Percentiles rank a stretch among this genome's conserved stretches.
Conservation (phyloP, 2,888 invertebrate genomes). For the Fragum whitleyi region DNA sequence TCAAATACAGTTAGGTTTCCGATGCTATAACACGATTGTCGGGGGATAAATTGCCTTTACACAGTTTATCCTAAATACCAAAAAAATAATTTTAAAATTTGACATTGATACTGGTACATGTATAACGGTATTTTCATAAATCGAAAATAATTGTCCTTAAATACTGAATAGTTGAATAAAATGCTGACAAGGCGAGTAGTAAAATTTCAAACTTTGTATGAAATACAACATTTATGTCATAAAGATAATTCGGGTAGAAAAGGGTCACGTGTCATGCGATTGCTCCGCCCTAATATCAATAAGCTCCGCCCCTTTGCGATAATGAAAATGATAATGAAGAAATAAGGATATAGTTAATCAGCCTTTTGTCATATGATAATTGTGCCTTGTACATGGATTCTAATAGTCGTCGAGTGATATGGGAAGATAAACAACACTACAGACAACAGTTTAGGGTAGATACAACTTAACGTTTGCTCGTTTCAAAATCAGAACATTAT, state of each 20-base stretch:
- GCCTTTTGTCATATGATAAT: slow-evolving; percentile 51
- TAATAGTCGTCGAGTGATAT: slow-evolving; percentile 19
- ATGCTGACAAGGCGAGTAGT: no score
- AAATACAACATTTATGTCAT: neutral
- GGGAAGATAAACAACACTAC: slow-evolving; percentile 15
- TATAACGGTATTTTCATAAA: no score
- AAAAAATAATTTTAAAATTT: no score
- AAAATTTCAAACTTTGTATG: neutral
- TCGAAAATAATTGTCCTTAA: no score
- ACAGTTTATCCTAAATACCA: no score
- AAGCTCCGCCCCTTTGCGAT: neutral
- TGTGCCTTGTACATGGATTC: slow-evolving; percentile 21
- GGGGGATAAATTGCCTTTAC: no score
- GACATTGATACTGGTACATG: no score
- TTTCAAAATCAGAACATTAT: neutral
- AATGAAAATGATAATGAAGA: slow-evolving; percentile 29
- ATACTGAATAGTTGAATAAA: no score
- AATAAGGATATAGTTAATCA: slow-evolving; percentile 47
- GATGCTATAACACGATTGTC: no score
- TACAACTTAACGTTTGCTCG: neutral
- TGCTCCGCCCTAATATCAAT: slow-evolving; percentile 21
- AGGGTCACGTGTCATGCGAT: slow-evolving; percentile 1
- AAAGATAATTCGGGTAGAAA: slow-evolving; percentile 3
- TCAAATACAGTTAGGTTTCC: no score
- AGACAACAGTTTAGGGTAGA: neutral